Evolutionary conservation across 2,888 invertebrate genomes (phyloP).

Genomic region (Omphaloscelis lunosa): DNA sequence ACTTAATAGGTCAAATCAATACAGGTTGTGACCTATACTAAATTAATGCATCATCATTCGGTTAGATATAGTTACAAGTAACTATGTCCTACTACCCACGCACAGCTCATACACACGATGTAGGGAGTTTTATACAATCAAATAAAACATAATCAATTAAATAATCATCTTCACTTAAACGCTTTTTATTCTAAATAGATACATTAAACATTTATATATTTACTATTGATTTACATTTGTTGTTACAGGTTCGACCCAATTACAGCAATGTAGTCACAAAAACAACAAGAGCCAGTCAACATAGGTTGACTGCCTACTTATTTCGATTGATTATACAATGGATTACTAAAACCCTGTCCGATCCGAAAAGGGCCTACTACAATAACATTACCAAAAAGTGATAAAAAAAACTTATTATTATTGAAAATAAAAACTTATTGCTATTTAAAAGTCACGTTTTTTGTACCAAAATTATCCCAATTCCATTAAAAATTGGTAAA

Average conservation of each 20-base stretch:
- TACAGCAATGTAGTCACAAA: too few relatives aligned
- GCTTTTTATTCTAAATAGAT: not conserved
- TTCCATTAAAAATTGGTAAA: too few relatives aligned
- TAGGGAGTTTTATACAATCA: not conserved
- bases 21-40: constrained; percentile 21
- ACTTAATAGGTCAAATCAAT: constrained; percentile 44
- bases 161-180: not conserved
- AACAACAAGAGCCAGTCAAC: too few relatives aligned
- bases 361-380: too few relatives aligned
- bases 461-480: too few relatives aligned
- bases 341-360: too few relatives aligned
- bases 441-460: too few relatives aligned
- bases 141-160: not conserved
- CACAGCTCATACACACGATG: not conserved
- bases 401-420: too few relatives aligned
- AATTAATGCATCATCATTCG: constrained; percentile 17
- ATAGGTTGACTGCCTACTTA: not conserved
- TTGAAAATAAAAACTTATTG: too few relatives aligned
- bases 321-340: not conserved
- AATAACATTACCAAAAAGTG: too few relatives aligned
- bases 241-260: too few relatives aligned
- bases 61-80: not conserved
- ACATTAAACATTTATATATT: not conserved
- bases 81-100: not conserved
- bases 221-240: too few relatives aligned